These are phyloP conservation scores for Plebejus melissa DNA, from an alignment of 2,888 invertebrate genomes.

Conservation along the genomic window DNA sequence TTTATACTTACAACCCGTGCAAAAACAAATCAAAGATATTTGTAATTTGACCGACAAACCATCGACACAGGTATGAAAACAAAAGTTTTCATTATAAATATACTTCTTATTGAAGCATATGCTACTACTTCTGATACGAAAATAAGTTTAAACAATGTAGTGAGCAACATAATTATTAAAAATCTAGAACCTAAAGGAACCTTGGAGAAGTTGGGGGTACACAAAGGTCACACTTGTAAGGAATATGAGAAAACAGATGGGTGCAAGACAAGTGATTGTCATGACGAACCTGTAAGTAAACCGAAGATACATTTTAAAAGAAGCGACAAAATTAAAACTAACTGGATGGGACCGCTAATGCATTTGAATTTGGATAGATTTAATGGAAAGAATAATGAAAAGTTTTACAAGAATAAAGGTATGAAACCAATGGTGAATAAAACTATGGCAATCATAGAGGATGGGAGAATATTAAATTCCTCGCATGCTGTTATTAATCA, in stretches of 20 bases:
- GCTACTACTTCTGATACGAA: neutral
- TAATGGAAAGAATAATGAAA: neutral
- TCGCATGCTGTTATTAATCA: neutral
- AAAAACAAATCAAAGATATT: conserved; percentile 2
- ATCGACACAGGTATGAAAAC: neutral
- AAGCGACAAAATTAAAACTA: neutral
- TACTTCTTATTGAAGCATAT: neutral
- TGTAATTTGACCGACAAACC: neutral
- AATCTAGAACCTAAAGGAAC: neutral
- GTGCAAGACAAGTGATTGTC: neutral
- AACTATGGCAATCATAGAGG: neutral
- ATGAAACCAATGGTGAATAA: neutral
- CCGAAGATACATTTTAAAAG: conserved; percentile 1
- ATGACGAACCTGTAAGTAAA: neutral
- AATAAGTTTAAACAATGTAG: neutral
- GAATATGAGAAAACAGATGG: neutral
- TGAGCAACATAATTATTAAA: neutral
- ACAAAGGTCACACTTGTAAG: neutral
- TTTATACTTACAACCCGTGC: neutral
- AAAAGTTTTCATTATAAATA: neutral
- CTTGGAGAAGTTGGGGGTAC: neutral
- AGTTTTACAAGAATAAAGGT: neutral
- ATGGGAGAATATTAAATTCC: neutral
- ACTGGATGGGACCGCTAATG: neutral
- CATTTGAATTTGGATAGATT: neutral